phyloP scores from a whole-genome alignment of 1,140 invertebrate genomes.

The Cherax quadricarinatus region DNA sequence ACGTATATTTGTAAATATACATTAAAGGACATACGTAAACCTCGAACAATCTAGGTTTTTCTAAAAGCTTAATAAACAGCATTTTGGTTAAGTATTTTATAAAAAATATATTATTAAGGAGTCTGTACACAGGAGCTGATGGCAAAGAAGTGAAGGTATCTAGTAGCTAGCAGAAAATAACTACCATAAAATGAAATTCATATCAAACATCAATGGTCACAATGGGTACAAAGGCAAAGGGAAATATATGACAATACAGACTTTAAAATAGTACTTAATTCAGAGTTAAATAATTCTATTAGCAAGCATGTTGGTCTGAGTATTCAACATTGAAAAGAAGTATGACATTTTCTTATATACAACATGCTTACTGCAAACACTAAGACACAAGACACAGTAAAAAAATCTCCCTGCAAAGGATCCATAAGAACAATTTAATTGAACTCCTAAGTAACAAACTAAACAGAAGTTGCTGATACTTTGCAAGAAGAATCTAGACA shows the following conservation, averaged over 20 bases:
- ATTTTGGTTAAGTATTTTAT: not conserved
- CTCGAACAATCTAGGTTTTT: not conserved
- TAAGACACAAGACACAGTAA: conserved; percentile 68
- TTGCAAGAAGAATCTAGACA: conserved; percentile 62
- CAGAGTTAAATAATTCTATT: conserved; percentile 59
- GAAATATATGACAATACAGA: conserved; percentile 66
- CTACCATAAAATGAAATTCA: conserved; percentile 63
- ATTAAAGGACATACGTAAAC: not conserved
- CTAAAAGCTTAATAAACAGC: not conserved
- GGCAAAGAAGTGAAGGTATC: conserved; percentile 46
- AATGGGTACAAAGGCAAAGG: conserved; percentile 66
- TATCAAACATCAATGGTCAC: conserved; percentile 66
- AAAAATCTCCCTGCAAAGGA: conserved; percentile 57
- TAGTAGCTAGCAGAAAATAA: conserved; percentile 53
- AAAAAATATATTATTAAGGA: not conserved
- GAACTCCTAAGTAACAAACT: not conserved
- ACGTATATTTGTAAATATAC: not conserved
- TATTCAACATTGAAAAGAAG: conserved; percentile 4
- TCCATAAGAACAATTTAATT: conserved; percentile 26
- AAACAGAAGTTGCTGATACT: conserved; percentile 24
- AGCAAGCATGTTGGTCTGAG: conserved; percentile 67
- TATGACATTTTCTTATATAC: conserved; percentile 9
- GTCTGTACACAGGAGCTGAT: not conserved
- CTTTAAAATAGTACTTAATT: conserved; percentile 63
- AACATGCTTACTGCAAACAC: conserved; percentile 68